Conservation (phyloP, 2,797 vertebrate species). For the Clarias laeviceps region DNA sequence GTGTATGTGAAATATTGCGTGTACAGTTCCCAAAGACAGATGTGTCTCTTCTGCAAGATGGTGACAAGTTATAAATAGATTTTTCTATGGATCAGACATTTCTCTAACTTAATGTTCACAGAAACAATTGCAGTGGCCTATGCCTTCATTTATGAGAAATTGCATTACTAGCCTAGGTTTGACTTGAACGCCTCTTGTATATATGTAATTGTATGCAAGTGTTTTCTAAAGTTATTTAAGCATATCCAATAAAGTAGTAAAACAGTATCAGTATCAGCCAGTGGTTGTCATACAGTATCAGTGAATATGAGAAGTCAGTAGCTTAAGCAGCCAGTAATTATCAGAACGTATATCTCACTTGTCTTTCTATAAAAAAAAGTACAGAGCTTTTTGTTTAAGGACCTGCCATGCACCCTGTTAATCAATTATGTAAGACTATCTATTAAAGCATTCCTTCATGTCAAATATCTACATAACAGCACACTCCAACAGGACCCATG, state of each 20-base stretch:
- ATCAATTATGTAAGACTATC: conserved; percentile 77
- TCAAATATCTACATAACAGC: conserved; percentile 74
- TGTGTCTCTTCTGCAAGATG: too few species aligned
- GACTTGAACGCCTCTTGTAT: too few species aligned
- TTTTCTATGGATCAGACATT: too few species aligned
- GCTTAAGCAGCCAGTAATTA: background rate
- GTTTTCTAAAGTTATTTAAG: background rate
- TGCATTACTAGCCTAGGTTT: too few species aligned
- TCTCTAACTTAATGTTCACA: too few species aligned
- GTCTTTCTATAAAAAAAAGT: conserved; percentile 47
- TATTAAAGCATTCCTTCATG: conserved; percentile 67
- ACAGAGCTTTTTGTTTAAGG: conserved; percentile 73
- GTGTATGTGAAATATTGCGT: too few species aligned
- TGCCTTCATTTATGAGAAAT: too few species aligned
- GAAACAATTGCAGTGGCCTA: too few species aligned
- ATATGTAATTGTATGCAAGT: background rate
- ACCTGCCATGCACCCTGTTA: conserved; percentile 56
- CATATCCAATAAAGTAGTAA: background rate
- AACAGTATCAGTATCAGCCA: background rate
- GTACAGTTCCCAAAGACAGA: too few species aligned
- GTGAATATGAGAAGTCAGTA: background rate
- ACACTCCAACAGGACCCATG: conserved; percentile 61
- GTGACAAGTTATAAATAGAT: too few species aligned
- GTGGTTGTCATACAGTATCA: background rate
- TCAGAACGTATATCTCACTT: conserved; percentile 37